Evolutionary conservation across 2,113 vertebrate genomes (phyloP).

Genomic region (Catharus minimus): DNA sequence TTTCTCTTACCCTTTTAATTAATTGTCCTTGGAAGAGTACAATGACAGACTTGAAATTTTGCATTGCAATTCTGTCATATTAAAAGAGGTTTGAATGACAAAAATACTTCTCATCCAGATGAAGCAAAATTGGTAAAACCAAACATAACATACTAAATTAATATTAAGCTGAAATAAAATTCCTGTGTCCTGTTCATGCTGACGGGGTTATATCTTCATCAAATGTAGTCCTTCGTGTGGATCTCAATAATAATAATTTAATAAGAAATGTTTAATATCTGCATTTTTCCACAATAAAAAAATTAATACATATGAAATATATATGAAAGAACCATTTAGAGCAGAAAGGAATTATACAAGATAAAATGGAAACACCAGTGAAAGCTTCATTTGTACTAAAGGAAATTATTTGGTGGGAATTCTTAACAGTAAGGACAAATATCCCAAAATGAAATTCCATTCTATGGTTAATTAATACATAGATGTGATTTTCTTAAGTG

Average conservation of each 20-base stretch:
- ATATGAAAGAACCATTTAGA: conserved; percentile 52
- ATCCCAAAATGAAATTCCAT: conserved; percentile 65
- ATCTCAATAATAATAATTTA: conserved; percentile 55
- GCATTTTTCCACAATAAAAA: conserved; percentile 18
- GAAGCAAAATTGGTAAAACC: conserved; percentile 21
- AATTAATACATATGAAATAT: neutral
- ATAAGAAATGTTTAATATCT: conserved; percentile 46
- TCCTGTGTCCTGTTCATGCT: neutral
- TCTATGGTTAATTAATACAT: conserved; percentile 72
- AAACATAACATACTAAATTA: neutral
- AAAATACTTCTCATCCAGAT: neutral
- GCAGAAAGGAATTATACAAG: conserved; percentile 21
- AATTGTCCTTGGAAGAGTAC: neutral
- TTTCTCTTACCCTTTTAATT: neutral
- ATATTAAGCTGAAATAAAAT: conserved; percentile 26
- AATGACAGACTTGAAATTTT: neutral
- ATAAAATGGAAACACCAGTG: conserved; percentile 47
- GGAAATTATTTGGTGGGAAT: conserved; percentile 56
- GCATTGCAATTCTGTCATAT: neutral
- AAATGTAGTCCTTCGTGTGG: neutral
- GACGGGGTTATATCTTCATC: conserved; percentile 24
- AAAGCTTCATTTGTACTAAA: conserved; percentile 57
- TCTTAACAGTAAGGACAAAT: conserved; percentile 60
- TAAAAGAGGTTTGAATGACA: neutral
- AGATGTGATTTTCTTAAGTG: conserved; percentile 57